Percentiles rank a stretch among this genome's conserved stretches.
Evolutionary conservation across 2,888 invertebrate species (phyloP).

Genomic region (Entomobrya multifasciata): DNA sequence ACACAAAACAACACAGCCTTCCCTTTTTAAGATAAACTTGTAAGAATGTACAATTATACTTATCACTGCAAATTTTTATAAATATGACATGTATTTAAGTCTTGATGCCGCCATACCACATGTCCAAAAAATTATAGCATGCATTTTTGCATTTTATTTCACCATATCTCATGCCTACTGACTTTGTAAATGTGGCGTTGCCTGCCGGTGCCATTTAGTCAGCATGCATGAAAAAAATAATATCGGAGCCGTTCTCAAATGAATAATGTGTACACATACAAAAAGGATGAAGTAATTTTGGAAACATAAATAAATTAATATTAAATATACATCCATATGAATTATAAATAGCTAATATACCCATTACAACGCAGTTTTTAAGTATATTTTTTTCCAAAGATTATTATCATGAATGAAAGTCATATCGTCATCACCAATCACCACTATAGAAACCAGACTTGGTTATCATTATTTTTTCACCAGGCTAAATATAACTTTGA

Average conservation of each 20-base stretch:
- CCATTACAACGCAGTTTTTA: too few species aligned
- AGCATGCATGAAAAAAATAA: background rate
- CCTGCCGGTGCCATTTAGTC: conserved; percentile 2
- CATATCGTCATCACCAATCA: background rate
- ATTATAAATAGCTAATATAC: background rate
- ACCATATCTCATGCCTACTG: background rate
- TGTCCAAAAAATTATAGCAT: conserved; percentile 26
- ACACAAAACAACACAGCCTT: background rate
- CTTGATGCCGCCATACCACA: background rate
- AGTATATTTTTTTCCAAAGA: background rate
- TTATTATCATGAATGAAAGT: conserved; percentile 17
- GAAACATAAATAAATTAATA: background rate
- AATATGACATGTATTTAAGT: too few species aligned
- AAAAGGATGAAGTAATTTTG: background rate
- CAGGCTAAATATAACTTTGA: conserved; percentile 63
- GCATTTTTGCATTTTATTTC: background rate
- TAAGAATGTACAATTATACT: too few species aligned
- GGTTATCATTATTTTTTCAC: conserved; percentile 60
- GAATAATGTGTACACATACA: too few species aligned
- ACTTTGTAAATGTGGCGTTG: conserved; percentile 45
- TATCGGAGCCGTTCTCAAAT: background rate
- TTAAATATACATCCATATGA: background rate
- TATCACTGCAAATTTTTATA: too few species aligned
- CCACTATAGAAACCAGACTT: background rate
- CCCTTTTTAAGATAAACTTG: background rate